Evolutionary conservation across 2,888 invertebrate species (phyloP).

Genomic region (Aricia artaxerxes): DNA sequence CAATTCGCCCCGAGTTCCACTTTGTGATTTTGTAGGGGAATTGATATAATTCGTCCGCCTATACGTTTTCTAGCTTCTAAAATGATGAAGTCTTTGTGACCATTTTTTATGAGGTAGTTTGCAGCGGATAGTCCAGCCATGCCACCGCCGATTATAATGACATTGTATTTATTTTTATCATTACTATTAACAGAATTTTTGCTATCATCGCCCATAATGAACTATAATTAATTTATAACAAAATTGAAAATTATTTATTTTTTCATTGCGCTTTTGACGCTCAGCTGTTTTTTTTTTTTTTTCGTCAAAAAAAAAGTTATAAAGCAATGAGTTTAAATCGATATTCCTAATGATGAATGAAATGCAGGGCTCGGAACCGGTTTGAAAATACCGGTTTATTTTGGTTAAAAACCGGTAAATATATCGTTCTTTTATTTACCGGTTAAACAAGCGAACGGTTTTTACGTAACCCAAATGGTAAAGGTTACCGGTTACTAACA

Average conservation of each 20-base stretch:
- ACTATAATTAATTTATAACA: slow-evolving; percentile 40
- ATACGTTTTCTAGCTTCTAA: slow-evolving; percentile 90
- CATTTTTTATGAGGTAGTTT: slow-evolving; percentile 89
- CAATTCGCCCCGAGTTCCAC: slow-evolving; percentile 95
- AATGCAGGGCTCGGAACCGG: too few species aligned
- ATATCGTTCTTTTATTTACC: too few species aligned
- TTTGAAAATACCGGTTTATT: too few species aligned
- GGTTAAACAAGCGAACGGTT: too few species aligned
- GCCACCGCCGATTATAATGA: slow-evolving; percentile 91
- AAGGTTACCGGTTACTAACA: too few species aligned
- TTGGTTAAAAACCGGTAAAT: too few species aligned
- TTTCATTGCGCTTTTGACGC: slow-evolving; percentile 64
- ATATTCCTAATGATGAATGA: too few species aligned
- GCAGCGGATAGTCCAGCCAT: slow-evolving; percentile 93
- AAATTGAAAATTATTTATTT: slow-evolving; percentile 61
- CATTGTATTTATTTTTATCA: slow-evolving; percentile 81
- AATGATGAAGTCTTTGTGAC: slow-evolving; percentile 88
- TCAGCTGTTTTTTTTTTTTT: slow-evolving; percentile 54
- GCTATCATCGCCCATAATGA: slow-evolving; percentile 76
- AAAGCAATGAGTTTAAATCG: too few species aligned
- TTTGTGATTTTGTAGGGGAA: slow-evolving; percentile 83
- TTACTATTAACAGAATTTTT: slow-evolving; percentile 76
- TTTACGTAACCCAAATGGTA: too few species aligned
- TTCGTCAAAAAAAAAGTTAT: neutral
- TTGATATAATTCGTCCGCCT: slow-evolving; percentile 90